These are phyloP conservation scores for Mythimna vitellina DNA, from an alignment of 2,888 invertebrate species.

Conservation along the genomic window DNA sequence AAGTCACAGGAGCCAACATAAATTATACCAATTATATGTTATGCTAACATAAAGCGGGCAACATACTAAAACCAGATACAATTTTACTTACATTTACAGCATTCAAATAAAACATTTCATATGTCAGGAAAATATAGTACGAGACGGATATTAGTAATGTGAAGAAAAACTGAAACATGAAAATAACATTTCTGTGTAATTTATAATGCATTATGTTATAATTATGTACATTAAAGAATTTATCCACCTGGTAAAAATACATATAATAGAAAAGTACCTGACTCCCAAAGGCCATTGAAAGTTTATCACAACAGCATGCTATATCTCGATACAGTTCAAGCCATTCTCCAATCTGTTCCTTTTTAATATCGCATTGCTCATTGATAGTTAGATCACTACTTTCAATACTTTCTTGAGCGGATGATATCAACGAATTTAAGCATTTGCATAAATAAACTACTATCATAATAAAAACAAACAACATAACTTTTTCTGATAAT, in stretches of 20 bases:
- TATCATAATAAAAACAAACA: constrained; percentile 1
- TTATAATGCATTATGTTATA: no score
- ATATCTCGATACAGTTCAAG: constrained; percentile 11
- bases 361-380: constrained; percentile 1
- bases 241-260: not conserved
- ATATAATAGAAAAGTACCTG: constrained; percentile 2
- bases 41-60: not conserved
- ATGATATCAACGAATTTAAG: not conserved
- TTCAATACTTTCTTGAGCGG: not conserved
- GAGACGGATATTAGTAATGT: constrained; percentile 2
- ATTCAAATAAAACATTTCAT: constrained; percentile 18
- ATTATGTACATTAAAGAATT: no score
- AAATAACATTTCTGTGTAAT: not conserved
- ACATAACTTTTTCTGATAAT: not conserved
- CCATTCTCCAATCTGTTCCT: constrained; percentile 3
- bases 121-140: constrained; percentile 16
- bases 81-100: constrained; percentile 11
- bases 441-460: constrained; percentile 6
- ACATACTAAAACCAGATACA: not conserved
- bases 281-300: not conserved
- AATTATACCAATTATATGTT: no score
- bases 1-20: no score
- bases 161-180: constrained; percentile 18
- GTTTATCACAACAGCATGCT: not conserved
- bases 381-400: not conserved